phyloP scores from a whole-genome alignment of 2,113 vertebrate genomes.

The Cacatua alba region DNA sequence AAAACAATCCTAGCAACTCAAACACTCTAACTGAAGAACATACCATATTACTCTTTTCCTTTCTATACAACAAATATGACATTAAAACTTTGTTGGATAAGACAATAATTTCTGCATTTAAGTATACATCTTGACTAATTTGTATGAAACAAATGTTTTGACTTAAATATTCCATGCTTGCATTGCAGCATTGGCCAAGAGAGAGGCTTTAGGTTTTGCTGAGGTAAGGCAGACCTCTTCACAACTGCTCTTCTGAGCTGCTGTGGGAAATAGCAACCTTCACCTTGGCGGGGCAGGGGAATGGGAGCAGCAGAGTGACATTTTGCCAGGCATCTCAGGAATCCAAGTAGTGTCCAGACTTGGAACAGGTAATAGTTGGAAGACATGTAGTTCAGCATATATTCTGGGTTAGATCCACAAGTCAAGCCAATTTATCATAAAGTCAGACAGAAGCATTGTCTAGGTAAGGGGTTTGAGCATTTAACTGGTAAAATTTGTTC shows the following conservation, averaged over 20 bases:
- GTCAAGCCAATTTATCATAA: neutral
- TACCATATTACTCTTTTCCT: neutral
- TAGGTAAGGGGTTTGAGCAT: neutral
- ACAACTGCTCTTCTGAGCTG: neutral
- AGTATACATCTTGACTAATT: neutral
- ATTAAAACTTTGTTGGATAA: neutral
- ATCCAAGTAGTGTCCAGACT: neutral
- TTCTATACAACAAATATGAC: neutral
- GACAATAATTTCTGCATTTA: neutral
- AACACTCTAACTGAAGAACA: neutral
- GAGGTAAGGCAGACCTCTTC: neutral
- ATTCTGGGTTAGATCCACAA: neutral
- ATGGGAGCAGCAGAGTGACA: neutral
- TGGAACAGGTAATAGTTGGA: neutral
- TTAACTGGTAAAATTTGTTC: neutral
- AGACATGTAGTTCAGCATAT: neutral
- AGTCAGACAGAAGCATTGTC: neutral
- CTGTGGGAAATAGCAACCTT: neutral
- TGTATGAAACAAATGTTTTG: neutral
- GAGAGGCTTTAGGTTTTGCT: neutral
- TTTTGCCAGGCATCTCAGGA: neutral
- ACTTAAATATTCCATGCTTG: neutral
- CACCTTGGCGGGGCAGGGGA: neutral
- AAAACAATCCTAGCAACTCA: neutral
- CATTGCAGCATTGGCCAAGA: accelerated